Evolutionary conservation across 2,113 vertebrate genomes (phyloP).

Genomic region (Corapipo altera): DNA sequence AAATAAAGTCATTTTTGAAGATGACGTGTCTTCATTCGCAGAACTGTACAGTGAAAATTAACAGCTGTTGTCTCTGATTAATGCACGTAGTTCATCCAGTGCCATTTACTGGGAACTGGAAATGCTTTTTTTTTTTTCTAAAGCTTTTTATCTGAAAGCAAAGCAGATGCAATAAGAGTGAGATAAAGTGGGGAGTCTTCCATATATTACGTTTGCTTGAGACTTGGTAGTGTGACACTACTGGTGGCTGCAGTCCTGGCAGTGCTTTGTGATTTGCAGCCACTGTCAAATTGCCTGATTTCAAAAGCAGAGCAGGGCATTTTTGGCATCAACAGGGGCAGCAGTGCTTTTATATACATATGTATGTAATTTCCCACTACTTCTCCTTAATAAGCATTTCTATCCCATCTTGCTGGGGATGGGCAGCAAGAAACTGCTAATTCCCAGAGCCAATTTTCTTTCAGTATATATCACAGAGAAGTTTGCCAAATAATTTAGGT

Average conservation of each 20-base stretch:
- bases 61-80: slow-evolving; percentile 12
- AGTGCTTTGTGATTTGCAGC: not conserved
- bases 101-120: not conserved
- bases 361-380: not conserved
- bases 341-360: not conserved
- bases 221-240: not conserved
- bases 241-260: not conserved
- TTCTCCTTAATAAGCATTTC: not conserved
- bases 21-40: not conserved
- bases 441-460: not conserved
- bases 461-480: not conserved
- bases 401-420: not conserved
- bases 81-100: not conserved
- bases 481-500: not conserved
- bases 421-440: not conserved
- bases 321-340: not conserved
- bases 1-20: not conserved
- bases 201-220: not conserved
- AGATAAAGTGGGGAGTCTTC: not conserved
- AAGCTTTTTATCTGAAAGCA: not conserved
- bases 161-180: not conserved
- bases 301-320: not conserved
- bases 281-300: not conserved
- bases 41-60: not conserved
- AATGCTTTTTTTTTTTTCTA: not conserved